phyloP scores from a whole-genome alignment of 1,140 invertebrate species.

The Latrodectus geometricus region DNA sequence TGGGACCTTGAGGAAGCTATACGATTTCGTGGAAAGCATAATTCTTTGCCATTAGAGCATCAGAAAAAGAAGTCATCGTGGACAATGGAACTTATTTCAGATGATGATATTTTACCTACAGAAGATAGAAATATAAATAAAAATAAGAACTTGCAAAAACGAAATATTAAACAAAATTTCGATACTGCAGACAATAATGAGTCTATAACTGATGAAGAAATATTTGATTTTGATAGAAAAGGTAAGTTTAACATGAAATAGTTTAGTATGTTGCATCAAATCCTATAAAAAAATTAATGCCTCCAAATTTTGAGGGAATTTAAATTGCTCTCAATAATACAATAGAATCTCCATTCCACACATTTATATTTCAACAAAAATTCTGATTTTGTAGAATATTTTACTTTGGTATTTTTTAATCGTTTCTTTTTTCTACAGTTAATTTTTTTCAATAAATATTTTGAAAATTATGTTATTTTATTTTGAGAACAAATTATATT shows the following conservation, averaged over 20 bases:
- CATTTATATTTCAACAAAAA: no score
- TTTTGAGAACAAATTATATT: no score
- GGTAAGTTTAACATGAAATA: conserved; percentile 19
- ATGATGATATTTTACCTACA: conserved; percentile 5
- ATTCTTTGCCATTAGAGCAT: background rate
- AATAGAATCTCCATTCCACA: no score
- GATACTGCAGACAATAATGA: conserved; percentile 5
- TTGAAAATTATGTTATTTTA: no score
- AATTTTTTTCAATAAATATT: no score
- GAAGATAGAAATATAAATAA: background rate
- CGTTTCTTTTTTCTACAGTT: no score
- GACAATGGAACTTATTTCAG: conserved; percentile 13
- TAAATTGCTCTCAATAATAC: no score
- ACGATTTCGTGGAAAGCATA: background rate
- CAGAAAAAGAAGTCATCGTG: background rate
- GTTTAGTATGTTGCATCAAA: no score
- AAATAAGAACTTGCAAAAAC: background rate
- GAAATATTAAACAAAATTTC: conserved; percentile 22
- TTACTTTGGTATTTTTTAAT: no score
- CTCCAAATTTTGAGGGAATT: no score
- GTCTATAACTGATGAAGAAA: conserved; percentile 49
- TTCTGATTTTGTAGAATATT: no score
- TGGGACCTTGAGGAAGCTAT: background rate
- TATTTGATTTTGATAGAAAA: conserved; percentile 26
- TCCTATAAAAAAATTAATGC: no score